Conservation (phyloP, 2,797 vertebrate genomes). For the Urophycis tenuis region DNA sequence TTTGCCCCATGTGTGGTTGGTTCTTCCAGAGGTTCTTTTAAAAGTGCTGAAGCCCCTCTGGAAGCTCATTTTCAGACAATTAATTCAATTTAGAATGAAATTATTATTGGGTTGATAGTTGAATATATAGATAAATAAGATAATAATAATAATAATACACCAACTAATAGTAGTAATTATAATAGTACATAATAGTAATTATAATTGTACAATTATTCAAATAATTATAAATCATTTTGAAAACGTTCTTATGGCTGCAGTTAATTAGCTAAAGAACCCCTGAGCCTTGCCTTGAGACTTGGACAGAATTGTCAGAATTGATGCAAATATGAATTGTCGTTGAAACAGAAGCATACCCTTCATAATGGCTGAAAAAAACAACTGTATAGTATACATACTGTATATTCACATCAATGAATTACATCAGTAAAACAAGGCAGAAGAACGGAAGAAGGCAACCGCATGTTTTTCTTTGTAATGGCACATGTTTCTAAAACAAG, state of each 20-base stretch:
- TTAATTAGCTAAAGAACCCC: not conserved
- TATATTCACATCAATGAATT: not conserved
- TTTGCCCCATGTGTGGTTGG: not conserved
- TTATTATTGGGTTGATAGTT: not conserved
- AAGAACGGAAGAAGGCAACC: not conserved
- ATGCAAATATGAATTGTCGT: not conserved
- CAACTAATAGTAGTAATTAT: not conserved
- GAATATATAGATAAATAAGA: too few species aligned
- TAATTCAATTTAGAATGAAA: not conserved
- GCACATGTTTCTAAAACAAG: not conserved
- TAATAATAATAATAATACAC: too few species aligned
- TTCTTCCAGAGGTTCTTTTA: not conserved
- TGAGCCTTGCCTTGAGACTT: not conserved
- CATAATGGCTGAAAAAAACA: not conserved
- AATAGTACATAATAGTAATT: too few species aligned
- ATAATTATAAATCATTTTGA: not conserved
- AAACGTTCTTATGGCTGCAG: not conserved
- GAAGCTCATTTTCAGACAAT: not conserved
- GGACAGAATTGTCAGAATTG: not conserved
- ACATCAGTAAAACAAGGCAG: not conserved
- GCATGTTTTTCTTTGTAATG: not conserved
- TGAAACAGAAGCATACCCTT: not conserved
- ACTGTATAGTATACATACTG: not conserved
- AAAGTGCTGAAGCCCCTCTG: not conserved
- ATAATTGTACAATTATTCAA: too few species aligned